Evolutionary conservation across 2,888 invertebrate species (phyloP), one percentile per base, ranked within the genome.

Genomic region (Brachypterus glaber): DNA sequence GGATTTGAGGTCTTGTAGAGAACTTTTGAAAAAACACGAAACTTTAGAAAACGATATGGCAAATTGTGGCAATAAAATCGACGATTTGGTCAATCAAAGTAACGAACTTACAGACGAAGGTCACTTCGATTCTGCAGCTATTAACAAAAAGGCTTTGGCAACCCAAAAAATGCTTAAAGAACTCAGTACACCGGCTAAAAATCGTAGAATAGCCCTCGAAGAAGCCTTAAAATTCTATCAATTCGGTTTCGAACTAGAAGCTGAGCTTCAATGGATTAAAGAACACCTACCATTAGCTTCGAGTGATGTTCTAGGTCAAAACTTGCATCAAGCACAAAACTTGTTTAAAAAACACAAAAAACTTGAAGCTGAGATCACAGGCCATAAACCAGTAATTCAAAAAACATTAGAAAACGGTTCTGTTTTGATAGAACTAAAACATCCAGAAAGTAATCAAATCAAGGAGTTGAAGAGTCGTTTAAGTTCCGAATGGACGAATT

Each of bases 331-430:
- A 54, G 92, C 93, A 0, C 91, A 95, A 61, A 88, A 85, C 11
- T 73, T 88, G 40, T 75, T 83, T 59, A 96, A 95, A 69, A 95
- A 95, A 60, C 95, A 96, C 64, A 87, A 81, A 65, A 93, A 97
- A 67, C 69, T 97, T 43, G 82, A 86, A 53, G 83, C 84, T 0
- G 97, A 96, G 70, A 81, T 97, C 43, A 70, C 72, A 17, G 92
- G 90, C 0, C 83, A 97, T 58, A 77, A 83, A 51, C 83, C 87
- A 0, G 78, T 85, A 63, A 84, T 96, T 32, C 83, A 85, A 50
- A 81, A 86, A 51, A 82, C 89, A 2, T 62, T 92, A 33, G 74
- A 73, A n/a, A 78, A 79, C n/a, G 95, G 92, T 0, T 72, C 80
- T 37, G 64, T 71, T 5, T 69, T 95, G 32, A 73, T 86, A 3